phyloP scores from a whole-genome alignment of 2,113 vertebrate genomes.

The Alethe castanea region DNA sequence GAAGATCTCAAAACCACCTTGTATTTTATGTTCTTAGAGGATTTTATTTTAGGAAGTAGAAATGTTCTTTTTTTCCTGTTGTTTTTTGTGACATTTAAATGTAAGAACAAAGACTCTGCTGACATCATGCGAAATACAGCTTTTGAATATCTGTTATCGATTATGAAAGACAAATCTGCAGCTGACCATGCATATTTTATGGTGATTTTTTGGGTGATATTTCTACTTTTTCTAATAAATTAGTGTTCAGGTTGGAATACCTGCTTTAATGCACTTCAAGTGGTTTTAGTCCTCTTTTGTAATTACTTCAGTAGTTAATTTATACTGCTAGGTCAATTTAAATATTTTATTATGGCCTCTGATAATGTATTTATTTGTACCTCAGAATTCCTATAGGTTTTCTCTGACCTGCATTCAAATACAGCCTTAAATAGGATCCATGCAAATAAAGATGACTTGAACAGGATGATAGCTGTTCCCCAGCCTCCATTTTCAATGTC shows the following conservation, averaged over 20 bases:
- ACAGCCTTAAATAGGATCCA: not conserved
- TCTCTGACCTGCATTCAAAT: not conserved
- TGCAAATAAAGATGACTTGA: not conserved
- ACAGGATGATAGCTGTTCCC: not conserved
- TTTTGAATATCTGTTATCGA: not conserved
- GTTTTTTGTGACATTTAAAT: not conserved
- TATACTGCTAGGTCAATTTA: not conserved
- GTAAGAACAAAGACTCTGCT: not conserved
- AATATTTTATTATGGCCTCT: not conserved
- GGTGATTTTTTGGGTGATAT: not conserved
- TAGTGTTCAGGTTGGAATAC: not conserved
- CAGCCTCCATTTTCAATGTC: not conserved
- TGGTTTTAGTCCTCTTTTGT: not conserved
- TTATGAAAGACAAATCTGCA: not conserved
- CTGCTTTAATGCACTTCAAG: not conserved
- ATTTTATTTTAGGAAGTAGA: not conserved
- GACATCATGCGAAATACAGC: not conserved
- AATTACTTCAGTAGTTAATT: not conserved
- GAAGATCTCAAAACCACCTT: not conserved
- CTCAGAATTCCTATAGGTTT: not conserved
- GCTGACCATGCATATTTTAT: not conserved
- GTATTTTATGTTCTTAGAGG: not conserved
- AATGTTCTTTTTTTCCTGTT: not conserved
- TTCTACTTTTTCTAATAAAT: too few species aligned
- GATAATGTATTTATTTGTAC: not conserved